Evolutionary conservation across 2,888 invertebrate species (phyloP), one percentile per base, ranked within the genome.

Genomic region (Lucinisca nassula): DNA sequence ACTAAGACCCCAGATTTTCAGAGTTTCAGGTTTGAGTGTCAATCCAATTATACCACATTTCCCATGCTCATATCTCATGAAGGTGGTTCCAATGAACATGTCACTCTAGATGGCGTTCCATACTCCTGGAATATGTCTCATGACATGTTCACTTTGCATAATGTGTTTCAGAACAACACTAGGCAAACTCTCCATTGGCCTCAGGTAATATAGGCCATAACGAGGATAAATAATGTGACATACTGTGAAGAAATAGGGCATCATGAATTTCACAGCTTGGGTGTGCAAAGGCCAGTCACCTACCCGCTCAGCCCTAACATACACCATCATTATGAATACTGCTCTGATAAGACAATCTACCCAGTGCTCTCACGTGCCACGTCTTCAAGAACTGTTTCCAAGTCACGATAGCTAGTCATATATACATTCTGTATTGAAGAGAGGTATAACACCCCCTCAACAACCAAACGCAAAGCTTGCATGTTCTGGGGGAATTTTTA

Each of bases 21-120:
- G 73, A 10, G 90, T 61, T 0, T 70, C 58, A 81, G 89, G 87
- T 30, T 92, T 91, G n/a, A 92, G 78, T 4, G 89, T 93, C 21
- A 92, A 85, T 24, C 93, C 92, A 32, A 94, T 82, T 17, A 92
- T 84, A 1, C 91, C 92, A 12, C 79, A 37, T 3, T 82, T 80
- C 0, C 92, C 90, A 85, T 92, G 92, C 0, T 92, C 92, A 87
- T 93, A 92, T n/a, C 90, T 45, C 91, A 93, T 93, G 82, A 86
- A 92, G 3, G 92, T 93, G 0, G 90, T 88, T 70, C 92, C 92
- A 24, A 92, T 93, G 70, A 86, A 90, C 90, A 92, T 90, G 75
- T 92, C 92, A 61, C 88, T 88, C 90, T 92, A 92, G 0, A 92
- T 91, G 0, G 84, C 91, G 83, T 93, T 93, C 83, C 87, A 93